Evolutionary conservation across 2,113 vertebrate species (phyloP), one percentile per base, ranked within the genome.

Genomic region (Puntigrus tetrazona): DNA sequence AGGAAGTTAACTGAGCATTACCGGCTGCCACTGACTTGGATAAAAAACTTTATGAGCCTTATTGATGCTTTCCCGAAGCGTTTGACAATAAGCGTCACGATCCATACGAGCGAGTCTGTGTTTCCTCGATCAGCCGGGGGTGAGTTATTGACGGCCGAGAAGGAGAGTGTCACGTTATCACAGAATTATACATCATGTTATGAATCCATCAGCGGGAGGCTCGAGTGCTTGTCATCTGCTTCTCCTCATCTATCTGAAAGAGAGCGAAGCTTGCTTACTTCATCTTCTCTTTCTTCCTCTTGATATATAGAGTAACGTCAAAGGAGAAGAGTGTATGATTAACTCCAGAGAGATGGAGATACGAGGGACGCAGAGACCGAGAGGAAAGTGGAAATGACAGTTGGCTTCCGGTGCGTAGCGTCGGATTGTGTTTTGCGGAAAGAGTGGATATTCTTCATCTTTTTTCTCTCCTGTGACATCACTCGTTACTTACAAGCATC

Each of bases 101-200:
- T 52, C 45, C 18, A 59, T 16, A 31, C 29, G 57, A 81, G 76
- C 50, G 36, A 41, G 43, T 78, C 20, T 86, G 63, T 78, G 75
- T 79, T 79, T 85, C 69, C 27, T 61, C 31, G 45, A 55, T 84
- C 74, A 84, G 61, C 27, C 61, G 9, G 47, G 16, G 27, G 18
- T 67, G 80, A 78, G 16, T 61, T 50, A 72, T 78, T 83, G 85
- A 78, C 16, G 47, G 34, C 34, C 16, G 52, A 25, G 22, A 25
- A 52, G 31, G 36, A 67, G 52, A 78, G 45, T 52, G 70, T 41
- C 61, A 34, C n/a, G 52, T 78, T 78, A 72, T 50, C 41, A 14
- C 10, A 38, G 50, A 69, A 76, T 76, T 57, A 76, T 83, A 50
- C 11, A 61, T 77, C 79, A 61, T 52, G 41, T 84, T 38, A 63